phyloP scores from a whole-genome alignment of 1,140 invertebrate genomes.

The Phymorhynchus buccinoides region DNA sequence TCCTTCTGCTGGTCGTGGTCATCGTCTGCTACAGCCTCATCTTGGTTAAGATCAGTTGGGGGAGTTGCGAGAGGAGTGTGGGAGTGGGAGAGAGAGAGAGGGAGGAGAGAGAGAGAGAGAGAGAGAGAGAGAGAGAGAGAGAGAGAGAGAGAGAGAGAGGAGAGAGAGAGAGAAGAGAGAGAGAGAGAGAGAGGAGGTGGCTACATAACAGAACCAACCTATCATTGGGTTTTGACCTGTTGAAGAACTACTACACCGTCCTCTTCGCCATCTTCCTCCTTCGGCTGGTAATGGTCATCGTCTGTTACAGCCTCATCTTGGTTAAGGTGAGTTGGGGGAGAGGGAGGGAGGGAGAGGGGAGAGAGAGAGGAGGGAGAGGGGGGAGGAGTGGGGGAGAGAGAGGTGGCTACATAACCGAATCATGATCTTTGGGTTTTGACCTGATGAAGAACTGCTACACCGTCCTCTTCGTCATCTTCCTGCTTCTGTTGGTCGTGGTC shows the following conservation, averaged over 20 bases:
- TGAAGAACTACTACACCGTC: constrained; percentile 20
- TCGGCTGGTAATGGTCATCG: constrained; percentile 5
- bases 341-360: too few relatives aligned
- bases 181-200: background rate
- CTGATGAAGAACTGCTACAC: constrained; percentile 28
- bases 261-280: constrained; percentile 17
- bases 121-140: too few relatives aligned
- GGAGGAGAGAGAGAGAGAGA: too few relatives aligned
- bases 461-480: constrained; percentile 15
- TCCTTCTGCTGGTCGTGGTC: constrained; percentile 27
- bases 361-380: too few relatives aligned
- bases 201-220: too few relatives aligned
- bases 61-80: too few relatives aligned
- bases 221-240: background rate
- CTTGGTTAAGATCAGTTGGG: background rate
- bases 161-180: too few relatives aligned
- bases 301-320: background rate
- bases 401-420: too few relatives aligned
- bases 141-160: too few relatives aligned
- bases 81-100: too few relatives aligned
- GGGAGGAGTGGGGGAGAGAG: too few relatives aligned
- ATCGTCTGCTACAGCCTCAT: constrained; percentile 22
- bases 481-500: constrained; percentile 25
- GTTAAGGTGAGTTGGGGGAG: constrained; percentile 3
- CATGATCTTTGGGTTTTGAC: background rate